Evolutionary conservation across 1,140 invertebrate species (phyloP).

Genomic region (Drosophila mauritiana): DNA sequence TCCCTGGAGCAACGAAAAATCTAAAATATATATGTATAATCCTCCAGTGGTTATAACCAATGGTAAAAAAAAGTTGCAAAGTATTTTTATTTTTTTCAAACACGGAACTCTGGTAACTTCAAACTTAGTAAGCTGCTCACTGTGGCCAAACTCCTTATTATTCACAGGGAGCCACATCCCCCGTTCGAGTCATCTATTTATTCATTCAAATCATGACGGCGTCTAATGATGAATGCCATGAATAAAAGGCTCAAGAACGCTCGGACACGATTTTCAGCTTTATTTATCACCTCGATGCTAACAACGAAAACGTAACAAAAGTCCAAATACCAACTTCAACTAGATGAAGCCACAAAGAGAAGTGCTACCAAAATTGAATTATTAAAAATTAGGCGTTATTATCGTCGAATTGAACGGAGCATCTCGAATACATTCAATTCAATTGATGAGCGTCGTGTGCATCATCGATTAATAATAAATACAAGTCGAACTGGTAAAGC

Average conservation of each 20-base stretch:
- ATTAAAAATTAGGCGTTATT: conserved; percentile 28
- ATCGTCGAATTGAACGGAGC: neutral
- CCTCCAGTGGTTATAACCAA: conserved; percentile 32
- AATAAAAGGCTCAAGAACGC: conserved; percentile 53
- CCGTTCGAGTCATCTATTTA: conserved; percentile 45
- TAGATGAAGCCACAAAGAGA: conserved; percentile 19
- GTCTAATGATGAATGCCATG: conserved; percentile 68
- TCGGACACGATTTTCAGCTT: conserved; percentile 26
- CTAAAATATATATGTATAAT: conserved; percentile 8
- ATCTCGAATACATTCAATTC: neutral
- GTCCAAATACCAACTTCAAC: conserved; percentile 28
- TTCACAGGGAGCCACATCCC: conserved; percentile 42
- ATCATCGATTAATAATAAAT: conserved; percentile 39
- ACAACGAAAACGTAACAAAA: conserved; percentile 28
- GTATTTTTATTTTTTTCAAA: neutral
- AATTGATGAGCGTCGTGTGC: conserved; percentile 22
- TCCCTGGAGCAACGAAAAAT: conserved; percentile 6
- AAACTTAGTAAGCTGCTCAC: conserved; percentile 16
- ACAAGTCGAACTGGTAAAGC: conserved; percentile 37
- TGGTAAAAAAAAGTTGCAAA: too few relatives aligned
- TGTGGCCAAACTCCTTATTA: conserved; percentile 29
- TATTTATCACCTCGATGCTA: conserved; percentile 45
- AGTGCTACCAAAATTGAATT: conserved; percentile 15
- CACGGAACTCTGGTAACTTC: conserved; percentile 29
- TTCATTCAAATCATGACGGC: conserved; percentile 65